Conservation (phyloP, 2,113 vertebrate genomes). For the Zosterops japonicus region DNA sequence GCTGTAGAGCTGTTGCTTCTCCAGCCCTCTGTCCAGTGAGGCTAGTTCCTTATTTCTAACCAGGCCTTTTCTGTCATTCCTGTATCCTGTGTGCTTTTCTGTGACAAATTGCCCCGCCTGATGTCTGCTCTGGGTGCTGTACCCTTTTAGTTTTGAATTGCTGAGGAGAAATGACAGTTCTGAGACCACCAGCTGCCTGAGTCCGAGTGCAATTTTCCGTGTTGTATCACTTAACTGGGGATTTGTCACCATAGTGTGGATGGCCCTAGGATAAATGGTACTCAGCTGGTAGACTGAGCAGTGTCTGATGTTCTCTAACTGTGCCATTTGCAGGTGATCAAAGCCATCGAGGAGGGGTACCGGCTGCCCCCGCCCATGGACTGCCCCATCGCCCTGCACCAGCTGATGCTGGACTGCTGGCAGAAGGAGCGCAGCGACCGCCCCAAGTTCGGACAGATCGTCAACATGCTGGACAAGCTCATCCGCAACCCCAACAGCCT, state of each 20-base stretch:
- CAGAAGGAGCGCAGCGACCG: conserved; percentile 93
- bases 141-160: background rate
- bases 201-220: background rate
- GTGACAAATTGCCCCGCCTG: background rate
- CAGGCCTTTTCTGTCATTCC: background rate
- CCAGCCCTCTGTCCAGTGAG: background rate
- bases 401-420: conserved; percentile 99
- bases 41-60: background rate
- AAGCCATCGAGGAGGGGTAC: conserved; percentile 97
- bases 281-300: background rate
- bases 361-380: conserved; percentile 97
- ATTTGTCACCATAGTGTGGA: background rate
- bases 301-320: background rate
- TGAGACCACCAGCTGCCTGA: background rate
- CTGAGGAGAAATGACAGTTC: background rate
- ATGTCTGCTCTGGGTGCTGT: background rate
- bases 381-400: conserved; percentile 94
- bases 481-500: conserved; percentile 97
- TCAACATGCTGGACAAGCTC: conserved; percentile 99
- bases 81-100: background rate
- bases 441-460: conserved; percentile 96
- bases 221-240: background rate
- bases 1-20: background rate
- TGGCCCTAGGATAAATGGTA: background rate
- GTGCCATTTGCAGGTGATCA: conserved; percentile 86